phyloP scores from a whole-genome alignment of 2,113 vertebrate genomes.

The Cepphus grylle region DNA sequence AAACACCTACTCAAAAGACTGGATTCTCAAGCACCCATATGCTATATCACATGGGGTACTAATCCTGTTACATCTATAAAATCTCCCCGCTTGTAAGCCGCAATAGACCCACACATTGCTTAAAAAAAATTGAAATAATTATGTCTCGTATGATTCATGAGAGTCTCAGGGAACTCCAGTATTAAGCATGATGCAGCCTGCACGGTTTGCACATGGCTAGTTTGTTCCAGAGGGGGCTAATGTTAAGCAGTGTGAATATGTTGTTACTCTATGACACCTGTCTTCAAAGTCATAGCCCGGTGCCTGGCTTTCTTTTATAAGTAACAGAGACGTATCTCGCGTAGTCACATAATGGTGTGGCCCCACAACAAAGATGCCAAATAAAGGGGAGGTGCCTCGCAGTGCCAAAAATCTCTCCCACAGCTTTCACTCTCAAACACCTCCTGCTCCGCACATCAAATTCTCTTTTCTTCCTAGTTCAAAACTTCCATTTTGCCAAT shows the following conservation, averaged over 20 bases:
- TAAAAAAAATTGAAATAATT: background rate
- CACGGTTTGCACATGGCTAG: background rate
- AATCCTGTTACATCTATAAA: background rate
- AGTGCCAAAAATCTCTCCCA: background rate
- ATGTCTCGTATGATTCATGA: background rate
- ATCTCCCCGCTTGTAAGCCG: background rate
- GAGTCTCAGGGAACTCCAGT: background rate
- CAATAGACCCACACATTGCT: background rate
- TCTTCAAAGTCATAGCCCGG: background rate
- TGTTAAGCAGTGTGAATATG: background rate
- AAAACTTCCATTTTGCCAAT: background rate
- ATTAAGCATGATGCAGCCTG: fast-evolving
- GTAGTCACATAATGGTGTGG: fast-evolving
- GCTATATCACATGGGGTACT: background rate
- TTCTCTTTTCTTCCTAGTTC: background rate
- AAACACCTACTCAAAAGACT: background rate
- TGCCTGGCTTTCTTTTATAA: background rate
- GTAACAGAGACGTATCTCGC: fast-evolving
- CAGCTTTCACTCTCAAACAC: background rate
- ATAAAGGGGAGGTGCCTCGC: background rate
- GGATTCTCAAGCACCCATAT: background rate
- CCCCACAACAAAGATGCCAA: background rate
- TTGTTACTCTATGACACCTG: background rate
- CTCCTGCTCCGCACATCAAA: background rate
- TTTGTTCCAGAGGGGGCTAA: background rate